These are phyloP conservation scores for Polylopha cassiicola DNA, from an alignment of 2,888 invertebrate species.

Conservation along the genomic window DNA sequence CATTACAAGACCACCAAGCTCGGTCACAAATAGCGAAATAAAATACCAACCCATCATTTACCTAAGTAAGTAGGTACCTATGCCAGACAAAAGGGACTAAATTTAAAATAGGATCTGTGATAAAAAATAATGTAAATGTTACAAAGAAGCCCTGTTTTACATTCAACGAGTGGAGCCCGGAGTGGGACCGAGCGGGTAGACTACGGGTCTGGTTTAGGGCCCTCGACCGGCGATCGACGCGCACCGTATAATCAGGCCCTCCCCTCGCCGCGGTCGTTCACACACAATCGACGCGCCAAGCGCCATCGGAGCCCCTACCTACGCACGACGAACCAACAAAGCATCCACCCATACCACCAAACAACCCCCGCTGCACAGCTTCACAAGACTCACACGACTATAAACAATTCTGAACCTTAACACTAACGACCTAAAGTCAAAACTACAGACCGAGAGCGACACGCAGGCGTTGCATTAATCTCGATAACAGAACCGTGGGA, in stretches of 20 bases:
- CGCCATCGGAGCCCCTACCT: conserved; percentile 61
- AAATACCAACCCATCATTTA: too few species aligned
- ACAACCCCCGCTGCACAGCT: conserved; percentile 44
- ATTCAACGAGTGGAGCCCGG: conserved; percentile 45
- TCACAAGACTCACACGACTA: conserved; percentile 29
- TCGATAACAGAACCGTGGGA: conserved; percentile 35
- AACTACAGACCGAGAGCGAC: conserved; percentile 22
- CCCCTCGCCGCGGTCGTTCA: conserved; percentile 73
- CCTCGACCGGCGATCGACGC: conserved; percentile 63
- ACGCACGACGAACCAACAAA: conserved; percentile 63
- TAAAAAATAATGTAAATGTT: conserved; percentile 42
- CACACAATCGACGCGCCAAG: conserved; percentile 67
- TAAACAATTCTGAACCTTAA: conserved; percentile 34
- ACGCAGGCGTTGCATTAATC: conserved; percentile 47
- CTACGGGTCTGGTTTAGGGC: conserved; percentile 55
- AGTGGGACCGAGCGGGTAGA: conserved; percentile 34
- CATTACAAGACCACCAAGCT: conserved; percentile 37
- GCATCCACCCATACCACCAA: conserved; percentile 57
- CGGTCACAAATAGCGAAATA: too few species aligned
- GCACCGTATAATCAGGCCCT: conserved; percentile 69
- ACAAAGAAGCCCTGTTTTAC: conserved; percentile 50
- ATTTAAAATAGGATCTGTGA: conserved; percentile 7
- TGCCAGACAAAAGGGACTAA: too few species aligned
- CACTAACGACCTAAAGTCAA: conserved; percentile 10
- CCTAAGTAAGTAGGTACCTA: too few species aligned